Percentiles rank a stretch among this genome's conserved stretches.
These are phyloP conservation scores for Falco berigora DNA, from an alignment of 2,797 vertebrate genomes.

Conservation along the genomic window DNA sequence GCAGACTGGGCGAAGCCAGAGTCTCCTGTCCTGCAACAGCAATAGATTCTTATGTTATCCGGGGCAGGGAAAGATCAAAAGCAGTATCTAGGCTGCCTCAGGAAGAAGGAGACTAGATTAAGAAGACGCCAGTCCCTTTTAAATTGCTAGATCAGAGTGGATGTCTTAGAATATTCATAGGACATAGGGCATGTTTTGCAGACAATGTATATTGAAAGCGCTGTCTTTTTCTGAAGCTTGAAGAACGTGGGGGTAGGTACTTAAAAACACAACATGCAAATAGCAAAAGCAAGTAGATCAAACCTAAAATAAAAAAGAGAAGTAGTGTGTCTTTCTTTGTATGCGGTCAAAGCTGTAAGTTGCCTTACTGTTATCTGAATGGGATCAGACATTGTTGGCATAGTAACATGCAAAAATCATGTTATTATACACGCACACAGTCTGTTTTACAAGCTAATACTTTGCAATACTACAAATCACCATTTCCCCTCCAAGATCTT, in stretches of 20 bases:
- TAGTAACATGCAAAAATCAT: not conserved
- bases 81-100: not conserved
- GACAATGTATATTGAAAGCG: not conserved
- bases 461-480: not conserved
- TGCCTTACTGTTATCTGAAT: not conserved
- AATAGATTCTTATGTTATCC: not conserved
- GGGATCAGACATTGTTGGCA: not conserved
- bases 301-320: not conserved
- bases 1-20: not conserved
- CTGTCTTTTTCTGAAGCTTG: not conserved
- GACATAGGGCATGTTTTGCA: not conserved
- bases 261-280: not conserved
- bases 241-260: not conserved
- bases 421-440: fast-evolving
- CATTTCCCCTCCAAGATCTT: not conserved
- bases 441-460: not conserved
- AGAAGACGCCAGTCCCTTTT: not conserved
- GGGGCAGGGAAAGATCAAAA: not conserved
- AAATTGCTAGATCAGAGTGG: not conserved
- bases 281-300: not conserved
- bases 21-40: not conserved
- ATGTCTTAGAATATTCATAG: not conserved
- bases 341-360: not conserved
- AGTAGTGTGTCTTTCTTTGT: not conserved
- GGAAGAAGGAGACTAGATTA: not conserved